Percentiles rank a stretch among this genome's conserved stretches.
phyloP scores from a whole-genome alignment of 2,113 vertebrate genomes.

The Pseudopipra pipra region DNA sequence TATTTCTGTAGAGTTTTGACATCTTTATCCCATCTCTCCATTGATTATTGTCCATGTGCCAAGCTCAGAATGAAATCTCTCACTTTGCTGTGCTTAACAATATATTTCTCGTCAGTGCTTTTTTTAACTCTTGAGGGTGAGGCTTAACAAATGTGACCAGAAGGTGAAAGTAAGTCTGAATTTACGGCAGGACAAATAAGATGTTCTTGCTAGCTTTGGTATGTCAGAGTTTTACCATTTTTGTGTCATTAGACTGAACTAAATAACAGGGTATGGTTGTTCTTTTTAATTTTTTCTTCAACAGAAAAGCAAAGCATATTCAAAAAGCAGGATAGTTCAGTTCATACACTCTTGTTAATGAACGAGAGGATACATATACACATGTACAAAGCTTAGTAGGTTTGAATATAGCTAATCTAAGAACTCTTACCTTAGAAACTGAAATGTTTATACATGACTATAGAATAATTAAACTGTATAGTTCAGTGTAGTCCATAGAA shows the following conservation, averaged over 20 bases:
- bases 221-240: not conserved
- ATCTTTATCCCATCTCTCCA: constrained; percentile 1
- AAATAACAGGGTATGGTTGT: not conserved
- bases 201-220: not conserved
- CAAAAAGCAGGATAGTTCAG: not conserved
- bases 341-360: not conserved
- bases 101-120: not conserved
- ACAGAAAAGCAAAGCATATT: not conserved
- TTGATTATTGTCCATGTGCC: not conserved
- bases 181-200: not conserved
- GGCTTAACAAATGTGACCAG: not conserved
- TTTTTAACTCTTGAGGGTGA: not conserved
- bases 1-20: not conserved
- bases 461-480: not conserved
- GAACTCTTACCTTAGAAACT: not conserved
- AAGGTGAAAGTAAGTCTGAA: not conserved
- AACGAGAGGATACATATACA: accelerated
- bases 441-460: not conserved
- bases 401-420: not conserved
- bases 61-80: not conserved
- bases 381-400: not conserved
- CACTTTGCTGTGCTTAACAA: not conserved
- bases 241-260: not conserved
- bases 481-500: not conserved
- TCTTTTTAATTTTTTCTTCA: not conserved